These are phyloP conservation scores for Cariama cristata DNA, from an alignment of 2,113 vertebrate genomes.

Conservation along the genomic window DNA sequence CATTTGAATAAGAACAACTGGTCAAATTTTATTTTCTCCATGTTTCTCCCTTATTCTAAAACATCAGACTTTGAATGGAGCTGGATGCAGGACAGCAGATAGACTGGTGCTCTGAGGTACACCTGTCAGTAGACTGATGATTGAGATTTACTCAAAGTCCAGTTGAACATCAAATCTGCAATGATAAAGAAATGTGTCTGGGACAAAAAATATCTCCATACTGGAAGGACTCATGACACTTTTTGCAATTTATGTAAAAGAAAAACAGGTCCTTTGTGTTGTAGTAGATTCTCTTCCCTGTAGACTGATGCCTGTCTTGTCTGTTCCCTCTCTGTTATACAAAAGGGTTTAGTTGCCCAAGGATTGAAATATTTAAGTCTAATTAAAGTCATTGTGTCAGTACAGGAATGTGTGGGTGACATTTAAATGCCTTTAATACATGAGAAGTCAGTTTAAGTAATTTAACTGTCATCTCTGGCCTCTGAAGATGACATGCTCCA, in stretches of 20 bases:
- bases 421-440: constrained; percentile 55
- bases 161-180: background rate
- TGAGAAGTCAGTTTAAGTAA: constrained; percentile 47
- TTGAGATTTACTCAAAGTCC: background rate
- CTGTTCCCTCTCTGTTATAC: background rate
- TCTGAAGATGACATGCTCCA: constrained; percentile 37
- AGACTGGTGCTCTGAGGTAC: background rate
- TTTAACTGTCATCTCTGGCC: constrained; percentile 54
- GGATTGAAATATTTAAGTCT: constrained; percentile 59
- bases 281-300: background rate
- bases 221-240: background rate
- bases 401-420: constrained; percentile 51
- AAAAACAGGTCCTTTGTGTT: background rate
- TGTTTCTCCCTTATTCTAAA: background rate
- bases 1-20: background rate
- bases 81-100: background rate
- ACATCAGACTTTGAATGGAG: background rate
- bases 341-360: constrained; percentile 25
- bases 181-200: background rate
- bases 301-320: background rate
- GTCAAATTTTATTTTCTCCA: background rate
- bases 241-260: background rate
- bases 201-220: background rate
- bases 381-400: constrained; percentile 56
- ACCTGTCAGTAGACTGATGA: background rate